Evolutionary conservation across 1,140 invertebrate species (phyloP), one percentile per base, ranked within the genome.

Genomic region (Hylyphantes graminicola): DNA sequence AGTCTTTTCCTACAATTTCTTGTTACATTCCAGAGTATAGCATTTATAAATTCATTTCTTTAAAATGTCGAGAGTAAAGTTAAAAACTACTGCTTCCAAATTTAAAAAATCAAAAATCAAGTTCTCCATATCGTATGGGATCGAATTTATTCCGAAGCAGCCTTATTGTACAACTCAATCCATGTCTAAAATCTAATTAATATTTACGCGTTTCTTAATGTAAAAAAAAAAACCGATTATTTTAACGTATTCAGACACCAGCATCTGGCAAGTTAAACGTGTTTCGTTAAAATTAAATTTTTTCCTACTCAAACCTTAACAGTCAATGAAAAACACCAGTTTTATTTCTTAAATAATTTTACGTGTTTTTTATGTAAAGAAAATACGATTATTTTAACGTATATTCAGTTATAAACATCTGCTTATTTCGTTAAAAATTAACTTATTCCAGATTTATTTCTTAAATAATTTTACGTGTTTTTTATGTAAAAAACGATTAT

Each of bases 1-100:
- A 74, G 72, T 74, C 72, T 21, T 74, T 55, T 57, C 53, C 55
- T 74, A 74, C 17, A 57, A n/a, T 51, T 54, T 53, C n/a, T 70
- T 70, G 68, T 15, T 6, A 48, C 72, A 74, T 74, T 74, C 72
- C 72, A 74, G 72, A 74, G 57, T 57, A 10, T 50, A 35, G 72
- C 72, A 59, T 74, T 74, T 74, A 74, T 57, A 70, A 11, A n/a
- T 68, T 53, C 19, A 54, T 12, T 11, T 70, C 35, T 35, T 35
- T 35, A 35, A 35, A 35, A 35, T 35, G 35, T 35, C 1, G 35
- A 35, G 68, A 70, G n/a, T 17, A 70, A 70, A 4, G 15, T 70
- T 53, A 10, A n/a, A 70, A 11, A 19, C 7, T 10, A 53, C 19
- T 9, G 5, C 54, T 70, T 53, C n/a, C 48, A 65, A 17, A 3